Percentiles rank a stretch among this genome's conserved stretches.
These are phyloP conservation scores for Hemicordylus capensis DNA, from an alignment of 2,113 vertebrate genomes.

Conservation along the genomic window DNA sequence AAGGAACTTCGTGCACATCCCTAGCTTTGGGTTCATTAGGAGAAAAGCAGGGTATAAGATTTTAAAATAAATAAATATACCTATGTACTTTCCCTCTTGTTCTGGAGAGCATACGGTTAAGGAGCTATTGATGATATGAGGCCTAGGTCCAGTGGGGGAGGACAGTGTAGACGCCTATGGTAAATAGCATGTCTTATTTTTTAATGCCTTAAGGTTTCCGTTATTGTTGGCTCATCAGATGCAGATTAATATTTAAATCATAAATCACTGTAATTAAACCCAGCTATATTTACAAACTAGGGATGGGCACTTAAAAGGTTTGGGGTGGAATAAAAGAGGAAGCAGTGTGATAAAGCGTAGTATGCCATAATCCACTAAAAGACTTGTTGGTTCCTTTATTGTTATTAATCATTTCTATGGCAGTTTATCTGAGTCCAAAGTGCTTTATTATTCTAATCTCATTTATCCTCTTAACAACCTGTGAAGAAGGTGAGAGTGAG, in stretches of 20 bases:
- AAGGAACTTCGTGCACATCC: no score
- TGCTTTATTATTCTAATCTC: slow-evolving; percentile 10
- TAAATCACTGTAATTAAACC: slow-evolving; percentile 64
- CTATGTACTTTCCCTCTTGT: neutral
- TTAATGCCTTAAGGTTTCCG: slow-evolving; percentile 38
- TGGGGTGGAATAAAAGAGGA: neutral
- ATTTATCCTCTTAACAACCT: neutral
- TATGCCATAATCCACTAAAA: neutral
- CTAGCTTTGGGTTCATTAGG: no score
- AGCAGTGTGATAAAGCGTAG: neutral
- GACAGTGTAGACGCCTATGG: slow-evolving; percentile 55
- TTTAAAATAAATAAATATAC: no score
- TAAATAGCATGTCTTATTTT: neutral
- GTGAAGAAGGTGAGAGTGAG: neutral
- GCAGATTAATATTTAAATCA: slow-evolving; percentile 58
- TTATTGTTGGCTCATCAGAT: slow-evolving; percentile 44
- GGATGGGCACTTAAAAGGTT: slow-evolving; percentile 20
- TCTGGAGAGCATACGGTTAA: slow-evolving; percentile 34
- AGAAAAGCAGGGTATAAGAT: no score
- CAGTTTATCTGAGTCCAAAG: neutral
- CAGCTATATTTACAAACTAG: slow-evolving; percentile 59
- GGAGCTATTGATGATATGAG: neutral
- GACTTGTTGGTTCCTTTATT: neutral
- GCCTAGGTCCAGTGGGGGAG: slow-evolving; percentile 13
- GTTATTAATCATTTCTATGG: slow-evolving; percentile 5